Base-by-base conservation (phyloP, 1,140 invertebrate species). In the Pomacea maculata region DNA sequence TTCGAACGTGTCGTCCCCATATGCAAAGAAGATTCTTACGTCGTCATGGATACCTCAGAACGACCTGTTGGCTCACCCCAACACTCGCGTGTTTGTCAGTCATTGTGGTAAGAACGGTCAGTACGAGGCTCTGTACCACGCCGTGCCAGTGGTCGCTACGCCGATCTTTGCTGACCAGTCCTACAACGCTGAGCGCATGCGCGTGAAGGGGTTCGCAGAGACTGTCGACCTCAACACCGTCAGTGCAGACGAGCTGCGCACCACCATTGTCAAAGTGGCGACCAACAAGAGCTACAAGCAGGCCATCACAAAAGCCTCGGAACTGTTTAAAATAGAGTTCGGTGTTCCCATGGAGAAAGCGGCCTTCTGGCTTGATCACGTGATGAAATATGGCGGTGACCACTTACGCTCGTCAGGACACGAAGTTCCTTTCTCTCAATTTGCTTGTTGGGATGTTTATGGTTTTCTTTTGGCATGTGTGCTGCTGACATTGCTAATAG, bases 121-220 rank as follows among this genome's bases (percentile, higher is more conserved):
- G 14, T 86, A 85, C 78, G 87, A 88, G 75, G 83, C 83, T n/a
- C 71, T 86, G 0, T 87, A 84, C 70, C 84, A 86, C 72, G 86
- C 82, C 6, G 84, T 88, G n/a, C 87, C 87, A 0, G 81, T 88
- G 67, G 79, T 96, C 8, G 93, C 94, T 14, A 94, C 96, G 84
- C 95, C 95, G 12, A 89, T 96, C 78, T 84, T 82, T 71, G 83
- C 61, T n/a, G 83, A 85, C 67, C 84, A 85, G 65, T 15, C 11
- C 8, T 78, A 77, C 34, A 84, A 84, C 73, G 78, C 80, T 15
- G 55, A 82, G 29, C 54, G 80, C 54, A 64, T 85, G 11, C 55
- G 45, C 34, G 57, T 52, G 63, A 79, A 72, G 78, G 81, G 67
- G 12, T 70, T 79, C 68, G 81, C 61, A 52, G 65, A 75, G 19